Evolutionary conservation across 2,888 invertebrate genomes (phyloP).

Genomic region (Cosmopolites sordidus): DNA sequence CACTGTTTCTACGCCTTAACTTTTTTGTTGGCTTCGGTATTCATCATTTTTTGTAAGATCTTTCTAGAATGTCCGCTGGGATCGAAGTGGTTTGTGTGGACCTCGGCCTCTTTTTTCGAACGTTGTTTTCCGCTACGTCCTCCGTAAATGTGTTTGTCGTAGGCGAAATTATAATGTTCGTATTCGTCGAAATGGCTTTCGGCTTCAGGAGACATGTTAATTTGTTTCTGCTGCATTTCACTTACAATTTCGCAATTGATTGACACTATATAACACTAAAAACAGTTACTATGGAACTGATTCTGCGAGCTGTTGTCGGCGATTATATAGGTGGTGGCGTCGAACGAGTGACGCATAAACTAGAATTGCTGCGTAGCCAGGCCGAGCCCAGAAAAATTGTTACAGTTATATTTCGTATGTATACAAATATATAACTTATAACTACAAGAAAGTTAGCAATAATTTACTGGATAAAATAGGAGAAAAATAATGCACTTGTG

Average conservation of each 20-base stretch:
- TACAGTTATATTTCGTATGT: no score
- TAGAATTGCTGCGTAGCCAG: background rate
- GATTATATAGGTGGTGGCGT: background rate
- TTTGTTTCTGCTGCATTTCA: conserved; percentile 23
- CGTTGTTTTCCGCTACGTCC: conserved; percentile 68
- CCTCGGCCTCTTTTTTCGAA: conserved; percentile 53
- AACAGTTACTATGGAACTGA: no score
- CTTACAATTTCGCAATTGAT: conserved; percentile 2
- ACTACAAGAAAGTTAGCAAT: no score
- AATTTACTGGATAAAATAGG: no score
- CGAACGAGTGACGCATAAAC: background rate
- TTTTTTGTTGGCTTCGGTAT: conserved; percentile 79
- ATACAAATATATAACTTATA: no score
- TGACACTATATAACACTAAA: background rate
- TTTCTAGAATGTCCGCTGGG: conserved; percentile 92
- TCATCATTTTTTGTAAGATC: conserved; percentile 78
- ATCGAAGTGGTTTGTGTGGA: conserved; percentile 88
- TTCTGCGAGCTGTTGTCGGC: no score
- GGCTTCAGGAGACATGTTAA: conserved; percentile 40
- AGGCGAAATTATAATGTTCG: conserved; percentile 91
- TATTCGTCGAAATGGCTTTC: conserved; percentile 84
- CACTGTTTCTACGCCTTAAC: conserved; percentile 20
- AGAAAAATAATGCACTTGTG: no score
- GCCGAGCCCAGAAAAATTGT: no score
- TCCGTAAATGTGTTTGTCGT: conserved; percentile 83